Evolutionary conservation across 1,140 invertebrate genomes (phyloP).

Genomic region (Trichonephila clavata): DNA sequence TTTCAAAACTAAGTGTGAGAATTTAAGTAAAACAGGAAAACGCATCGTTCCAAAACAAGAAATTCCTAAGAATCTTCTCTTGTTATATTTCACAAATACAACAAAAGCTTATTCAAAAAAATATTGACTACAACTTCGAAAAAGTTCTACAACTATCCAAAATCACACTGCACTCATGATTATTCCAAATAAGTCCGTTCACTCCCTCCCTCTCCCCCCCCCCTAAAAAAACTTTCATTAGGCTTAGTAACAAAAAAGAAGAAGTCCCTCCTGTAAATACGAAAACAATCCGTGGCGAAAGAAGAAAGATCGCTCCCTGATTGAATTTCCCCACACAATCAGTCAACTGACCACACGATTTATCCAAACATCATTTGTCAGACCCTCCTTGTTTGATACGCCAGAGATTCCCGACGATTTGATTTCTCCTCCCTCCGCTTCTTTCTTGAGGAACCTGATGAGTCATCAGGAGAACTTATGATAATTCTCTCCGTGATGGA

Average conservation of each 20-base stretch:
- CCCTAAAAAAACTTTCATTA: background rate
- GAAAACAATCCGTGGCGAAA: conserved; percentile 21
- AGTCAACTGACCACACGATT: conserved; percentile 67
- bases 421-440: background rate
- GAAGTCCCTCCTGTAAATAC: conserved; percentile 20
- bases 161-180: too few relatives aligned
- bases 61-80: too few relatives aligned
- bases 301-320: conserved; percentile 20
- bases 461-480: background rate
- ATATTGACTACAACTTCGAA: too few relatives aligned
- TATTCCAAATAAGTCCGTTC: too few relatives aligned
- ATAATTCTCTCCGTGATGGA: background rate
- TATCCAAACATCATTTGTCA: conserved; percentile 75
- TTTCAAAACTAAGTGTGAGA: too few relatives aligned
- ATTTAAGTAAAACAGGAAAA: too few relatives aligned
- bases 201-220: too few relatives aligned
- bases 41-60: too few relatives aligned
- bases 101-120: too few relatives aligned
- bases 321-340: conserved; percentile 72
- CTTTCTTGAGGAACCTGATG: background rate
- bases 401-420: background rate
- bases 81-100: too few relatives aligned
- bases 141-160: too few relatives aligned
- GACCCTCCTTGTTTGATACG: background rate
- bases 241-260: background rate